These are phyloP conservation scores for Athalia circularis DNA, from an alignment of 2,888 invertebrate genomes.

Conservation along the genomic window DNA sequence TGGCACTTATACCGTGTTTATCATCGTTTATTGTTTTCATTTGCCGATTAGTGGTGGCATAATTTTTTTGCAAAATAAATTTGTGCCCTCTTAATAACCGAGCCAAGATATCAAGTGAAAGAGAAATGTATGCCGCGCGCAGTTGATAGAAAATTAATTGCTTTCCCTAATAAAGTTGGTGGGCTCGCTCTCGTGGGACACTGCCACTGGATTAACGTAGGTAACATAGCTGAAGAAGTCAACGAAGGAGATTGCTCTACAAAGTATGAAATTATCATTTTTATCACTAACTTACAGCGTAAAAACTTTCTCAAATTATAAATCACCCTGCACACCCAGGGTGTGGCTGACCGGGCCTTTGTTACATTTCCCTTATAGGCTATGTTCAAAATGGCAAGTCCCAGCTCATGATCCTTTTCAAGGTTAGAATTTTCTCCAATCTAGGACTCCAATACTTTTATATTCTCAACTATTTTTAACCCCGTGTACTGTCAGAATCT, in stretches of 20 bases:
- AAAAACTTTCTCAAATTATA: not conserved
- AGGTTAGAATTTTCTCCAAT: conserved; percentile 55
- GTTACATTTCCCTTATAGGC: conserved; percentile 52
- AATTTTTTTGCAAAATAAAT: conserved; percentile 50
- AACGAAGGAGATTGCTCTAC: conserved; percentile 55
- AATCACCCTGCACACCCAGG: conserved; percentile 47
- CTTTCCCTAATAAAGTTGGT: conserved; percentile 49
- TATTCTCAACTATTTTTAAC: no score
- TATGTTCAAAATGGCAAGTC: conserved; percentile 53
- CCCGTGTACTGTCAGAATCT: no score
- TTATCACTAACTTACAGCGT: not conserved
- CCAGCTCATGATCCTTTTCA: conserved; percentile 44
- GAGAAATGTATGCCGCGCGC: conserved; percentile 61
- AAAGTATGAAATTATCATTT: conserved; percentile 59
- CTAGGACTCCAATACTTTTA: not conserved
- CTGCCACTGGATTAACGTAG: conserved; percentile 42
- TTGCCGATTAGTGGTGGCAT: conserved; percentile 54
- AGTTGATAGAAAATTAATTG: conserved; percentile 63
- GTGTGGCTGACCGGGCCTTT: conserved; percentile 60
- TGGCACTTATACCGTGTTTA: conserved; percentile 65
- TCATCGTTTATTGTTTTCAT: conserved; percentile 60
- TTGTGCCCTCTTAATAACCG: conserved; percentile 49
- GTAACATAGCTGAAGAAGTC: conserved; percentile 48
- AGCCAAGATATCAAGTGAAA: conserved; percentile 52
- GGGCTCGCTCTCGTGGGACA: conserved; percentile 14